Evolutionary conservation across 2,888 invertebrate genomes (phyloP), one percentile per base, ranked within the genome.

Genomic region (Ormyrus rosae): DNA sequence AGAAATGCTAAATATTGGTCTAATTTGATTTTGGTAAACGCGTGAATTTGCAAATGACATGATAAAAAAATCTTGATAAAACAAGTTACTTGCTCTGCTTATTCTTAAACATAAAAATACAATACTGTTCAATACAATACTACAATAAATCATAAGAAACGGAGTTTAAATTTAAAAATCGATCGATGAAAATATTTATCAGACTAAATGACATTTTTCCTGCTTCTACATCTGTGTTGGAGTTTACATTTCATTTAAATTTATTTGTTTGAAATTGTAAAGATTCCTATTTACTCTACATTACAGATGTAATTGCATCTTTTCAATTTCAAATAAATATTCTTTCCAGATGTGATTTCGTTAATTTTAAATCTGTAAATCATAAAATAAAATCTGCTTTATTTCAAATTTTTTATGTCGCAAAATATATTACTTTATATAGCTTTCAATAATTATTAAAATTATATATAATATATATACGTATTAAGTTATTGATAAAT

Each of bases 91-190:
- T 19, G 19, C 19, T 19, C 19, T 19, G 19, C 19, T 19, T 19
- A 19, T 19, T 19, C 1, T 19, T 19, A 19, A 19, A 19, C 19
- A 19, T 19, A 19, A 19, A 19, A 19, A 19, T 19, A 19, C 19
- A 19, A 13, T 13, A 13, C 13, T 13, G 13, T 13, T 13, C 13
- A 13, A 13, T 13, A 13, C 13, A 13, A 13, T 13, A 13, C 13
- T 13, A 13, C 13, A 34, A 72, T 63, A 72, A 72, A 72, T 72
- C 11, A 72, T 53, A 46, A n/a, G 34, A 11, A 10, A 53, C 45
- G 13, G 9, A 6, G 45, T 13, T 45, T 72, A 13, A 63, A 72
- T 63, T 45, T 63, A 63, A 63, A 72, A 72, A 63, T 63, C 45
- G 53, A 72, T 63, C 51, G 63, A 5, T 72, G 53, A n/a, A 63